Evolutionary conservation across 2,113 vertebrate species (phyloP), one percentile per base, ranked within the genome.

Genomic region (Tympanuchus pallidicinctus): DNA sequence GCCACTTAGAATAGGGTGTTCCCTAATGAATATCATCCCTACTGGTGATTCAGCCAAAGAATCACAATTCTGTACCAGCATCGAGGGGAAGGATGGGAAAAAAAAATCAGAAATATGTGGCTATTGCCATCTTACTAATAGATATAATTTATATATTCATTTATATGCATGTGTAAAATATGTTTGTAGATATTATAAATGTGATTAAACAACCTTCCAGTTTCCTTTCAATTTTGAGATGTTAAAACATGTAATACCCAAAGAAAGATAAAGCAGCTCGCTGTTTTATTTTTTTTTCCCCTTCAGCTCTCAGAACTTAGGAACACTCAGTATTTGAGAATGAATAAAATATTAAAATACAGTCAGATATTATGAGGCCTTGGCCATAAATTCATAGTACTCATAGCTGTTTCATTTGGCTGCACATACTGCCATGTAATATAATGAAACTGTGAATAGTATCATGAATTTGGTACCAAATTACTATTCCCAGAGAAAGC

Each of bases 341-440:
- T n/a, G 17, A 86, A 78, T 71, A 88, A 93, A 77, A 78, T 73
- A 83, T 78, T n/a, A 69, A 65, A 86, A 75, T 78, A 79, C 11
- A 84, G 80, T 34, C 78, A 75, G 61, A 60, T 19, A 12, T 21
- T 66, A 59, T 56, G 74, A 93, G 93, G 57, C 18, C 48, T 22
- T 3, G 3, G 56, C 30, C 82, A 82, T 57, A 72, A 81, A 79
- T 59, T 76, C 48, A 57, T 59, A 92, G 20, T 57, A 48, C 50
- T 84, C 27, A 12, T 4, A 69, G 57, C 42, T 57, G 40, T 59
- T 21, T 1, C 64, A 48, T 40, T 90, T 57, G 61, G 28, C 63
- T 73, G 52, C 1, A 2, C n/a, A 59, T 21, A 72, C 59, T 79
- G 61, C 73, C 61, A 40, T 36, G 17, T 40, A 56, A 88, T 88